phyloP scores from a whole-genome alignment of 2,113 vertebrate species.

The Oostethus manadensis region DNA sequence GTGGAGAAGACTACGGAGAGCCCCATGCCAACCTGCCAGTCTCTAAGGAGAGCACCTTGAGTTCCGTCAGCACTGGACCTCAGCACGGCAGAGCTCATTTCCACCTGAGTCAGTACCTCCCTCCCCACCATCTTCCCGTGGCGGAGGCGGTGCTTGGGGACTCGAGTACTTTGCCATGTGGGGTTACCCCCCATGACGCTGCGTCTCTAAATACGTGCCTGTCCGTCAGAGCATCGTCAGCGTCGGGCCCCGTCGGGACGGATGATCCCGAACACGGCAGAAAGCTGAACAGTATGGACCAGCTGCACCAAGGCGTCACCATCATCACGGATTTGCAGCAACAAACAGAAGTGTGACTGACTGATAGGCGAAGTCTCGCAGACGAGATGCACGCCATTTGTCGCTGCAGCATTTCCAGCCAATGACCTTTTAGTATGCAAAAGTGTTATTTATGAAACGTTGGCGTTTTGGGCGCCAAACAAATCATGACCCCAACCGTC shows the following conservation, averaged over 20 bases:
- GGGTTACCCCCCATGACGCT: constrained; percentile 61
- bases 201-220: constrained; percentile 73
- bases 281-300: constrained; percentile 83
- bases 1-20: constrained; percentile 78
- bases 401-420: neutral
- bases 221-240: constrained; percentile 79
- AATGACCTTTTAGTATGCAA: constrained; percentile 5
- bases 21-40: constrained; percentile 68
- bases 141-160: constrained; percentile 70
- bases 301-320: constrained; percentile 69
- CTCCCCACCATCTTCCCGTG: constrained; percentile 84
- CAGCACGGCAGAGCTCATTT: constrained; percentile 73
- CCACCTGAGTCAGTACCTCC: constrained; percentile 94
- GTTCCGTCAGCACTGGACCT: constrained; percentile 60
- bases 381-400: neutral
- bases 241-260: constrained; percentile 73
- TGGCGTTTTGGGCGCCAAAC: neutral
- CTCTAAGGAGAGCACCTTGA: constrained; percentile 80
- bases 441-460: neutral
- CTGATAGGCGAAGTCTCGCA: neutral
- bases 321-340: constrained; percentile 77
- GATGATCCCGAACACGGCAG: constrained; percentile 82
- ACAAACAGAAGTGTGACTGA: constrained; percentile 88
- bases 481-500: neutral
- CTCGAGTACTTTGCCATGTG: constrained; percentile 75